These are phyloP conservation scores for Oryzias celebensis DNA, from an alignment of 2,113 vertebrate species.

Conservation along the genomic window DNA sequence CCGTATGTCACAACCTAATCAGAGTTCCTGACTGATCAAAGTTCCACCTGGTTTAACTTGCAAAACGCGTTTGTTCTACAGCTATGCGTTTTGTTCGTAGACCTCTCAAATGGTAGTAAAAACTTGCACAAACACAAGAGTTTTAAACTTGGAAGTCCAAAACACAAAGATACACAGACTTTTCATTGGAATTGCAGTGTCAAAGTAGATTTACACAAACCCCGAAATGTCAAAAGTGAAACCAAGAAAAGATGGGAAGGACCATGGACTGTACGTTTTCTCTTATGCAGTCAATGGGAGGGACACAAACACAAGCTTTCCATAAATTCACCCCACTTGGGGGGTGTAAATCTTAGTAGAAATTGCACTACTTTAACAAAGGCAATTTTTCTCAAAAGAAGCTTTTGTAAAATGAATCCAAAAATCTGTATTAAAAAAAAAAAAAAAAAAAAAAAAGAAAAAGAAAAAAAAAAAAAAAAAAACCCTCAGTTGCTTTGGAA, in stretches of 20 bases:
- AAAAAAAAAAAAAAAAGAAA: neutral
- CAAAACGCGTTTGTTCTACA: too few species aligned
- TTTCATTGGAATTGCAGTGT: too few species aligned
- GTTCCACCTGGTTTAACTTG: too few species aligned
- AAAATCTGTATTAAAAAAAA: neutral
- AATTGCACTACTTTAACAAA: slow-evolving; percentile 17
- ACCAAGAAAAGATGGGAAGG: slow-evolving; percentile 35
- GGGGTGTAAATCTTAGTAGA: neutral
- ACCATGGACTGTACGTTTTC: slow-evolving; percentile 1
- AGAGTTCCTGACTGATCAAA: too few species aligned
- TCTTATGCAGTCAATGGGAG: slow-evolving; percentile 4
- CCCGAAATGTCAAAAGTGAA: slow-evolving; percentile 1
- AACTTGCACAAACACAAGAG: too few species aligned
- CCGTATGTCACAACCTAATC: too few species aligned
- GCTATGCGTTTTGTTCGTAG: too few species aligned
- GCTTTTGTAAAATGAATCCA: slow-evolving; percentile 6
- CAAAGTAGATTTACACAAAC: too few species aligned
- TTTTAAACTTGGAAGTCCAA: too few species aligned
- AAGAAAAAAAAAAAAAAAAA: neutral
- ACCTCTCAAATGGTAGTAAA: too few species aligned
- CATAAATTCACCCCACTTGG: slow-evolving; percentile 21
- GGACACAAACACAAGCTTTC: slow-evolving; percentile 17
- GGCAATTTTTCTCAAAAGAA: slow-evolving; percentile 10
- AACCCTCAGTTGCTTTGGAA: neutral
- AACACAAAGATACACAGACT: too few species aligned